phyloP scores from a whole-genome alignment of 2,797 vertebrate genomes.

The Hoplostethus mediterraneus region DNA sequence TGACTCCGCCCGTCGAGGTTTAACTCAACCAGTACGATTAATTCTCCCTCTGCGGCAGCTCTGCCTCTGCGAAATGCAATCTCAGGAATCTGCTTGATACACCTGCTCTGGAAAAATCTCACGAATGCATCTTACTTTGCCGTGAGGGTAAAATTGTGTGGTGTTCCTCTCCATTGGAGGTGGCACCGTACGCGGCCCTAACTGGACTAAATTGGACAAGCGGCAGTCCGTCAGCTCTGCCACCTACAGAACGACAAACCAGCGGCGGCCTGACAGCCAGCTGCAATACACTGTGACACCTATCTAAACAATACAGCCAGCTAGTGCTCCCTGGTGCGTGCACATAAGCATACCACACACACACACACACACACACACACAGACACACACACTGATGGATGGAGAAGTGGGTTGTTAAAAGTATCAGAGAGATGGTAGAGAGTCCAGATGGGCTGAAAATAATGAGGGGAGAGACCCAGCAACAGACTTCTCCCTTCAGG shows the following conservation, averaged over 20 bases:
- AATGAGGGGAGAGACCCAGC: slow-evolving; percentile 72
- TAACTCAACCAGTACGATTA: not conserved
- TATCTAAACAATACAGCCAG: slow-evolving; percentile 50
- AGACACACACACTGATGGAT: slow-evolving; percentile 41
- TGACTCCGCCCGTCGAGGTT: too few species aligned
- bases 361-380: slow-evolving; percentile 18
- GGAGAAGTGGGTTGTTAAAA: slow-evolving; percentile 67
- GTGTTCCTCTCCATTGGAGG: slow-evolving; percentile 20
- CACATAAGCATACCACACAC: slow-evolving; percentile 34
- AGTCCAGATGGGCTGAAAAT: slow-evolving; percentile 78
- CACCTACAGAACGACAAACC: slow-evolving; percentile 54
- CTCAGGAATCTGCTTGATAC: not conserved
- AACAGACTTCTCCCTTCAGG: slow-evolving; percentile 69
- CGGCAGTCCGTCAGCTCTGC: slow-evolving; percentile 33
- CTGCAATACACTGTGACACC: slow-evolving; percentile 64
- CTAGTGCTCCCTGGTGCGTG: slow-evolving; percentile 29
- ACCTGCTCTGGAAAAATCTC: not conserved
- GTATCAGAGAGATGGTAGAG: slow-evolving; percentile 67
- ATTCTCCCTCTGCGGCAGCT: not conserved
- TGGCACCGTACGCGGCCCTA: slow-evolving; percentile 12
- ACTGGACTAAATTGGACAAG: slow-evolving; percentile 38
- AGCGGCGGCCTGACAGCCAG: slow-evolving; percentile 60
- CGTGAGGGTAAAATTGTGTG: not conserved
- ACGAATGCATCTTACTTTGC: not conserved
- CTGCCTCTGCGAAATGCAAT: not conserved